Evolutionary conservation across 2,797 vertebrate genomes (phyloP), one percentile per base, ranked within the genome.

Genomic region (Todus mexicanus): DNA sequence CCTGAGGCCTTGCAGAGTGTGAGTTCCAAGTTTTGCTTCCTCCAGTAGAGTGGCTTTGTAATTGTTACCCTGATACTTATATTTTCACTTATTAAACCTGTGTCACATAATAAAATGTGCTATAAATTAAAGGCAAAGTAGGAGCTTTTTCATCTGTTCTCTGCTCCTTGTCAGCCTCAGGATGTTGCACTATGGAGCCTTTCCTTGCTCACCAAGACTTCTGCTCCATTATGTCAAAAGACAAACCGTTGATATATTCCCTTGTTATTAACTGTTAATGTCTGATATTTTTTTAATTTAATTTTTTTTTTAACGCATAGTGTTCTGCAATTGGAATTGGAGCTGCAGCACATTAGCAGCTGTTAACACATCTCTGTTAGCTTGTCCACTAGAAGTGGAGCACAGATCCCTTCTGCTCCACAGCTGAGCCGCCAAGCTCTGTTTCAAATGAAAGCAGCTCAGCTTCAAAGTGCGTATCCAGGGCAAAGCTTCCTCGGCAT

Each of bases 351-450:
- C 59, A 85, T 94, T 85, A 96, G 51, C 84, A 92, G 94, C 94
- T 96, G 96, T 95, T 96, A 95, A 84, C 95, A 96, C 79, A 3
- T 95, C 84, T 54, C 84, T 68, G 76, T 81, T 84, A 87, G 92
- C 70, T 89, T 94, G 84, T 92, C 79, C 93, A 89, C 82, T 54
- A 83, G 76, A 54, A 54, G 4, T 29, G 43, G 63, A 92, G 26
- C 63, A 48, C 54, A 61, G 47, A 86, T 83, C n/a, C 59, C 78
- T 95, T 82, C 81, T 94, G 91, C 85, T 94, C 53, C 0, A 0
- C 80, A 94, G 87, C 85, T 92, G 87, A 96, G 68, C 60, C 0
- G 2, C 31, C 45, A 35, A n/a, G 74, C 33, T 96, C 91, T 95
- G 88, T 92, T 96, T 92, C 25, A 4, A 94, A 94, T 92, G 94